Base-by-base conservation (phyloP, 2,797 vertebrate species). In the Coracias cyanogaster region DNA sequence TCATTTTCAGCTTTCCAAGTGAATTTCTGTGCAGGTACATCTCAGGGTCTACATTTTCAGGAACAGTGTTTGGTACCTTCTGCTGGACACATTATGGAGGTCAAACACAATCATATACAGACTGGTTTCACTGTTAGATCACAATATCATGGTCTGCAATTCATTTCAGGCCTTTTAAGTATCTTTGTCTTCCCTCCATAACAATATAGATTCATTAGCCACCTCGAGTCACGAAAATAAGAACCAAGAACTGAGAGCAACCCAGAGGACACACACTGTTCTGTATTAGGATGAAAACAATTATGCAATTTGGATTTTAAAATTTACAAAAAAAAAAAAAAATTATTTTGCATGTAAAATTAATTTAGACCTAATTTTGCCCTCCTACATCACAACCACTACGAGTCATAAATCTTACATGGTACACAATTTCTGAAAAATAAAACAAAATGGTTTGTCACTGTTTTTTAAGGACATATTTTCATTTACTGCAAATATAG, bases 391-490 rank as follows among this genome's bases (percentile, higher is more conserved):
- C 45, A 58, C 18, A 67, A 24, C 20, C 16, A 25, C 6, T 3
- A 3, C 0, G 3, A 58, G 45, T 10, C 18, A 8, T 6, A 20
- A 13, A 39, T 49, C 28, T 41, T 3, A 7, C 0, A 1, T 3
- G 70, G 43, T 1, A 18, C 3, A 7, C 2, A 4, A 31, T 15
- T 73, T 69, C 28, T 24, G 9, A 41, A 45, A 37, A 61, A 12
- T 52, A 45, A 58, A 14, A 57, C 16, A 17, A 33, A 87, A 22
- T 2, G 10, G 12, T 31, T 41, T 15, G 43, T 12, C 33, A 10
- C 28, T 19, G 25, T 25, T 66, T 86, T 55, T n/a, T 12, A 41
- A 55, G 28, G 35, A 48, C 0, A 0, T 2, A 3, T 2, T 0
- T 4, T 35, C 10, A 6, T 70, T 84, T 39, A 64, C 4, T 29